These are phyloP conservation scores for Excalfactoria chinensis DNA, from an alignment of 2,113 vertebrate species.

Conservation along the genomic window DNA sequence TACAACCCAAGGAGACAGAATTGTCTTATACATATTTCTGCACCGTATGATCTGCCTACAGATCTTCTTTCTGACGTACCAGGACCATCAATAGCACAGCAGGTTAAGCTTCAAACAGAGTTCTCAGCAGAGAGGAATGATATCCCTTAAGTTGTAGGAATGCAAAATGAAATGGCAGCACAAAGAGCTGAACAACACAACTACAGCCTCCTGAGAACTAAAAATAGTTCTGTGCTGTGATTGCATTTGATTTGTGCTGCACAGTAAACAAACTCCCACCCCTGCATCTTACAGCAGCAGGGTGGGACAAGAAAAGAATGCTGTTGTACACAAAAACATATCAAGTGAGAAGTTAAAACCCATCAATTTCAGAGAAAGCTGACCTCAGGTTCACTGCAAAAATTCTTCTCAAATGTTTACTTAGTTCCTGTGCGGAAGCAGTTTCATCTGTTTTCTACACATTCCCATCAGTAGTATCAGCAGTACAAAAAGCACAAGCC, in stretches of 20 bases:
- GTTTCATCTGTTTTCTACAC: conserved; percentile 2
- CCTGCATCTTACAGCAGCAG: conserved; percentile 30
- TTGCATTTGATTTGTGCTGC: not conserved
- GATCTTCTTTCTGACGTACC: not conserved
- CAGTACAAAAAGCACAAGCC: not conserved
- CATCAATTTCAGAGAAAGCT: conserved; percentile 33
- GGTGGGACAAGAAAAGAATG: conserved; percentile 55
- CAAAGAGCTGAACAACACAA: not conserved
- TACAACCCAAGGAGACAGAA: not conserved
- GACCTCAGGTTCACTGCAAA: conserved; percentile 48
- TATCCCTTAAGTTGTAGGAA: not conserved
- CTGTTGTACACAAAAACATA: conserved; percentile 46
- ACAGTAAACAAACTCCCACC: not conserved
- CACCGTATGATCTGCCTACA: not conserved
- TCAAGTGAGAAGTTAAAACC: conserved; percentile 23
- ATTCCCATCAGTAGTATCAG: not conserved
- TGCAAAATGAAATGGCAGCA: not conserved
- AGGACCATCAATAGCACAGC: not conserved
- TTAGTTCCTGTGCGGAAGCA: not conserved
- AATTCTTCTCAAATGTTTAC: conserved; percentile 33
- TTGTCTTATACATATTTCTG: not conserved
- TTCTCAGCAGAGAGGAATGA: not conserved
- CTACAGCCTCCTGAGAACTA: not conserved
- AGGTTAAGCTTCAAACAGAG: not conserved
- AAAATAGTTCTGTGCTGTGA: not conserved